Percentiles rank a stretch among this genome's conserved stretches.
These are phyloP conservation scores for Hydrozoanthus gracilis DNA, from an alignment of 92 coral and sea anemone species.

Conservation along the genomic window DNA sequence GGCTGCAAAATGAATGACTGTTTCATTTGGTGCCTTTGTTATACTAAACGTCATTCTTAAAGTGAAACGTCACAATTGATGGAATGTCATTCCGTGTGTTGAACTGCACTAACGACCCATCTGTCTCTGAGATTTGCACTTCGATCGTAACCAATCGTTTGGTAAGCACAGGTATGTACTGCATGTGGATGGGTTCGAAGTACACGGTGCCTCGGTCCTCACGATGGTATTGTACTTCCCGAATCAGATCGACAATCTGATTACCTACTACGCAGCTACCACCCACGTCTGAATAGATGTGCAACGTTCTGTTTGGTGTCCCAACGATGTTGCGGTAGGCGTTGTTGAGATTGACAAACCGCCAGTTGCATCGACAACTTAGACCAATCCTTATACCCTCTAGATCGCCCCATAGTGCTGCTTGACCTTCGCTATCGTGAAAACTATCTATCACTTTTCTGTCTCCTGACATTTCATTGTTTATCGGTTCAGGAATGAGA, in stretches of 20 bases:
- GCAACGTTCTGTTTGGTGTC: background rate
- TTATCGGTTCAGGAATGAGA: background rate
- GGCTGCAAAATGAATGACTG: background rate
- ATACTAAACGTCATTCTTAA: conserved; percentile 14
- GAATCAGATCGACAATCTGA: conserved; percentile 23
- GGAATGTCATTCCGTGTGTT: background rate
- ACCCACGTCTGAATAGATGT: background rate
- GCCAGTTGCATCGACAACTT: conserved; percentile 27
- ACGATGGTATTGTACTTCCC: conserved; percentile 5
- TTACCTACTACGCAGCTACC: conserved; percentile 4
- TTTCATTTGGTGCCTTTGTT: background rate
- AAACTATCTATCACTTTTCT: background rate
- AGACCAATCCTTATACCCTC: background rate
- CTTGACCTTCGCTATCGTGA: background rate
- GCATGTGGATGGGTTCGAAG: conserved; percentile 37
- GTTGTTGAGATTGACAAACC: background rate
- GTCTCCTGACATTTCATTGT: background rate
- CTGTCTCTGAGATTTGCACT: conserved; percentile 21
- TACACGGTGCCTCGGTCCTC: background rate
- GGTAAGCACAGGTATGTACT: conserved; percentile 20
- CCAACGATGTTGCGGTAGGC: conserved; percentile 22
- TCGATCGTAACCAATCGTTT: conserved; percentile 9
- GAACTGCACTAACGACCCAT: background rate
- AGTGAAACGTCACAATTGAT: conserved; percentile 11
- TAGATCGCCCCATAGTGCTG: conserved; percentile 1